Base-by-base conservation (phyloP, 1,140 invertebrate species). In the Nebria ingens region DNA sequence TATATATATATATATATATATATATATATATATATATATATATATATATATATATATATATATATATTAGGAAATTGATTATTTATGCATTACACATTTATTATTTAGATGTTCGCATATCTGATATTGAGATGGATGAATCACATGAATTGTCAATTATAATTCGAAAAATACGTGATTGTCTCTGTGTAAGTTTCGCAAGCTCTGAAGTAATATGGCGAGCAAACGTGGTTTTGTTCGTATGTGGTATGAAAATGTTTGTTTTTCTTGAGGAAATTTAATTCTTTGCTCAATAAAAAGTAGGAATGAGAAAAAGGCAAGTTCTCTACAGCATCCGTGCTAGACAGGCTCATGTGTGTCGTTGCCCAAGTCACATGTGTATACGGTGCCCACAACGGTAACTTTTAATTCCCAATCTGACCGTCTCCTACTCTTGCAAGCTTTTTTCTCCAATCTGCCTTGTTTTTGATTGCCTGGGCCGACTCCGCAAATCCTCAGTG, bases 381-480 rank as follows among this genome's bases (percentile, higher is more conserved):
- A 45, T 45, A 45, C 40, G 9, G 17, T 17, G 40, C 6, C 40
- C 40, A 45, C 40, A 45, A 54, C 62, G 56, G 57, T 58, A 64
- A 64, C 57, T 65, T 65, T 62, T 61, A 63, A 65, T 63, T 65
- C 64, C 64, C 62, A 53, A 57, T 61, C 60, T 62, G 56, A 58
- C 58, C 60, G 56, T 62, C 59, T 60, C 58, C 59, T 57, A 58
- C 56, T 52, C 55, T 52, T 57, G 59, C 57, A 60, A 61, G 62
- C 55, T 63, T 63, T 63, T 63, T 63, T 58, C 55, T 54, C 55
- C 56, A 62, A 63, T 64, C 57, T 61, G 63, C 60, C 60, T 57
- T 61, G 63, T 64, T 64, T 64, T 65, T 65, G 64, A 65, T 65
- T 65, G 64, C 59, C 60, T 62, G 62, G 64, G 62, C 59, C 61